Base-by-base conservation (phyloP, 2,113 vertebrate species). In the Silurus glanis region DNA sequence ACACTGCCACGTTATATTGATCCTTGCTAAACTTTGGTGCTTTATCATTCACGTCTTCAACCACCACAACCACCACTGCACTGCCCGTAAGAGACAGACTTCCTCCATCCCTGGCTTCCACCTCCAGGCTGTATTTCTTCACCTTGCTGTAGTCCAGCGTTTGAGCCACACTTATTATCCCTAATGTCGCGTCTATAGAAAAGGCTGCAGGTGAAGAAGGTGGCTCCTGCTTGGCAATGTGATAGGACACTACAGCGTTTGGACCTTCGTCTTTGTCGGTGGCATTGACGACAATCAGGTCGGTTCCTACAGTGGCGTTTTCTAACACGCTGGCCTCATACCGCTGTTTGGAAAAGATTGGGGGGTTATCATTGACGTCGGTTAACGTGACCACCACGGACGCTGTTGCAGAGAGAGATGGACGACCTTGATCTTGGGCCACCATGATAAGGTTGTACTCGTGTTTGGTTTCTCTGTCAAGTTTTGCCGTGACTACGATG, bases 391-490 rank as follows among this genome's bases (percentile, higher is more conserved):
- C 1, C 0, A 72, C 80, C 89, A 96, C 55, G 58, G 72, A 59
- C 76, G 93, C 90, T 1, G 82, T 91, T 49, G 93, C 51, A 0
- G 93, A 93, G 6, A 4, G 87, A 2, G 12, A 0, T 0, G 95
- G 95, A 1, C 93, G 95, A 74, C 95, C 95, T 89, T 93, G 95
- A 87, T 96, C 95, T 21, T 92, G 94, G 21, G 94, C 95, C 49
- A 94, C 89, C 83, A 95, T 93, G 58, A 80, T 89, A 85, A 96
- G 71, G n/a, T 79, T 83, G 88, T 95, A 95, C 55, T 84, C 85
- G 2, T 62, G 86, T 75, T 91, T 86, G 9, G 85, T 83, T 90
- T 96, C 96, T 87, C 95, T 92, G 80, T 96, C 95, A 13, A 96
- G 88, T 4, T 23, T 49, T 16, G 80, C 91, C 0, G 55, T 88